Evolutionary conservation across 2,797 vertebrate genomes (phyloP).

Genomic region (Fratercula arctica): DNA sequence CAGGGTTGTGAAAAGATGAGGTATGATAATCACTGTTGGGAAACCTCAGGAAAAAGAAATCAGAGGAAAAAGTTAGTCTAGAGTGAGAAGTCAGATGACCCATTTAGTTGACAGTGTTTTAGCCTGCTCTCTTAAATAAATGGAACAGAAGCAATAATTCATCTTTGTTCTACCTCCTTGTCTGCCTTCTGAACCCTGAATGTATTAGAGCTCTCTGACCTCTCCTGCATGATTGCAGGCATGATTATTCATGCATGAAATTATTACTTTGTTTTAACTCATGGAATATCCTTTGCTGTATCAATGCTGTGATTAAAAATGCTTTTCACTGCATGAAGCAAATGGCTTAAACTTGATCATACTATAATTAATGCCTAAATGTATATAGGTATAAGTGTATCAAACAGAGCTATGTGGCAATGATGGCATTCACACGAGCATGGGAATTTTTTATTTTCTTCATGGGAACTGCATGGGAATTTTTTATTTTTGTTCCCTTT

Average conservation of each 20-base stretch:
- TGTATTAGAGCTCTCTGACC: constrained; percentile 7
- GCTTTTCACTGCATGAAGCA: neutral
- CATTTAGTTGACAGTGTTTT: neutral
- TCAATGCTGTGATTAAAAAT: neutral
- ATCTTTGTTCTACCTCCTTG: constrained; percentile 5
- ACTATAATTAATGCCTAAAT: constrained; percentile 22
- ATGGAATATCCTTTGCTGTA: neutral
- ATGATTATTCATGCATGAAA: constrained; percentile 47
- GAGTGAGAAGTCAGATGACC: constrained; percentile 5
- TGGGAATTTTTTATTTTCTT: no score
- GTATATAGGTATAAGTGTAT: neutral
- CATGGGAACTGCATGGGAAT: neutral
- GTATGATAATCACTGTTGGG: neutral
- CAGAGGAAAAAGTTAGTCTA: neutral
- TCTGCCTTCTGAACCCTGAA: neutral
- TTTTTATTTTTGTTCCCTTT: neutral
- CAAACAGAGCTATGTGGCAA: neutral
- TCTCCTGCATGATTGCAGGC: neutral
- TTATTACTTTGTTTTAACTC: constrained; percentile 48
- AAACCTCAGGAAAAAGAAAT: neutral
- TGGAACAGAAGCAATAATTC: constrained; percentile 11
- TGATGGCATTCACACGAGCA: neutral
- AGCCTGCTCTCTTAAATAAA: constrained; percentile 33
- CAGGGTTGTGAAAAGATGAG: constrained; percentile 8
- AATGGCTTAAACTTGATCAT: neutral